Conservation (phyloP, 2,113 vertebrate species). For the Tetrao urogallus region DNA sequence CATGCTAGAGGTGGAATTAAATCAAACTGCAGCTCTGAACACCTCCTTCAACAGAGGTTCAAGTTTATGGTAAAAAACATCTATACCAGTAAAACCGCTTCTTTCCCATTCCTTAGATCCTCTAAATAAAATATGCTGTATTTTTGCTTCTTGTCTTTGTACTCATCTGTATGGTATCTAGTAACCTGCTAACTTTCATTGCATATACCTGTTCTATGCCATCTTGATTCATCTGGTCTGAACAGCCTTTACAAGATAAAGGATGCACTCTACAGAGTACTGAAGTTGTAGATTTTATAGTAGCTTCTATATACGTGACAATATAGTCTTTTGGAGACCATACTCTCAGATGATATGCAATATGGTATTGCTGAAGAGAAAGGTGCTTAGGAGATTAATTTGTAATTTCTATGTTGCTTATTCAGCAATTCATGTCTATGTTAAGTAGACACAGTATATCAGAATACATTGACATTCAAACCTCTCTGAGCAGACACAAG, state of each 20-base stretch:
- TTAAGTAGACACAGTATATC: background rate
- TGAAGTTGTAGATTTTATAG: background rate
- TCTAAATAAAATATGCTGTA: too few species aligned
- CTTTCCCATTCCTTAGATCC: background rate
- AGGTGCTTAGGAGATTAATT: background rate
- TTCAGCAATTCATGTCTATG: background rate
- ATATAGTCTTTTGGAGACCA: background rate
- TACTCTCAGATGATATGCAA: background rate
- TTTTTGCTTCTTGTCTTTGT: background rate
- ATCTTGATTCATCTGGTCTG: background rate
- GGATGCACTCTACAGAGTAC: background rate
- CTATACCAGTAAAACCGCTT: background rate
- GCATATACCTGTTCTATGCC: background rate
- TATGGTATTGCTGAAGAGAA: background rate
- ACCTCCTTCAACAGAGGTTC: background rate
- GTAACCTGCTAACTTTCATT: background rate
- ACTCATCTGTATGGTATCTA: background rate
- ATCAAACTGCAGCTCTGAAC: background rate
- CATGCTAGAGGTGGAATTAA: background rate
- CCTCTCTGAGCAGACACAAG: background rate
- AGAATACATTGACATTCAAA: background rate
- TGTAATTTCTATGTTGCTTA: background rate
- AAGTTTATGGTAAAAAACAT: background rate
- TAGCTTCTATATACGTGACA: background rate
- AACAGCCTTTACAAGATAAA: background rate